Conservation (phyloP, 1,140 invertebrate genomes). For the Cylas formicarius region DNA sequence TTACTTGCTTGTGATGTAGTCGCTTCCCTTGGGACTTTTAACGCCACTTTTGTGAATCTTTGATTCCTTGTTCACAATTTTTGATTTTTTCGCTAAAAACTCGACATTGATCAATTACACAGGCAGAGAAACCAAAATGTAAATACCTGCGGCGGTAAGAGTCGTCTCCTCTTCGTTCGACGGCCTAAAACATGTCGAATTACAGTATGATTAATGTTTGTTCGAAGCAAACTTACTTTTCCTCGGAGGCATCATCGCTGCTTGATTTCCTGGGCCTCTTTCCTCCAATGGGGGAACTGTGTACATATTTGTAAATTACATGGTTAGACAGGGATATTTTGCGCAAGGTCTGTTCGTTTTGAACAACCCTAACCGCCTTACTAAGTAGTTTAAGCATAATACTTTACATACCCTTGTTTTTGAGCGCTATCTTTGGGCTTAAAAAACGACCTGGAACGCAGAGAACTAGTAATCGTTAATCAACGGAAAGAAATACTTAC, state of each 20-base stretch:
- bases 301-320: conserved; percentile 13
- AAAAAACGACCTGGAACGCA: conserved; percentile 20
- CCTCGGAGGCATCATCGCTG: conserved; percentile 24
- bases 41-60: no score
- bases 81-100: no score
- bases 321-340: conserved; percentile 7
- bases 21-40: no score
- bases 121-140: not conserved
- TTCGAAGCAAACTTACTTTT: conserved; percentile 17
- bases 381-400: conserved; percentile 7
- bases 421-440: conserved; percentile 15
- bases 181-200: not conserved
- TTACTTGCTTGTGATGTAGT: no score
- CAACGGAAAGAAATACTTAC: conserved; percentile 28
- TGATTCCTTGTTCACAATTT: no score
- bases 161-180: not conserved
- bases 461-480: not conserved
- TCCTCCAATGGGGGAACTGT: conserved; percentile 14
- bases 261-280: conserved; percentile 22
- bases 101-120: not conserved
- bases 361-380: conserved; percentile 18
- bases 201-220: not conserved
- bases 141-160: not conserved
- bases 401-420: conserved; percentile 23
- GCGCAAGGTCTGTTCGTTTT: conserved; percentile 12